phyloP scores from a whole-genome alignment of 2,113 vertebrate genomes.

The Zosterops pallidus region DNA sequence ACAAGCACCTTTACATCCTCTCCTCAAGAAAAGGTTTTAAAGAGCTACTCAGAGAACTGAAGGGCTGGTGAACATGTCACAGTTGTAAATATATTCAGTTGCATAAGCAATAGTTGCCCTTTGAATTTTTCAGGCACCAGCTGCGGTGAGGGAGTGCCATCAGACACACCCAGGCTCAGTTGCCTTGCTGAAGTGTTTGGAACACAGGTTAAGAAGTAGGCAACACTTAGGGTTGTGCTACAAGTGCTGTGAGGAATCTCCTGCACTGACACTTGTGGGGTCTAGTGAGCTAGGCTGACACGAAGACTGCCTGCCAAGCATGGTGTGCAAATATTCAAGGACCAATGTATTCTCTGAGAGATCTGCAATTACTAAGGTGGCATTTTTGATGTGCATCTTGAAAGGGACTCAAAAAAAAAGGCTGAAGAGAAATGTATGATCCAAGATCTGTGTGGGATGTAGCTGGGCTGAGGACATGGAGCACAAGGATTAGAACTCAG shows the following conservation, averaged over 20 bases:
- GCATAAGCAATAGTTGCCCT: not conserved
- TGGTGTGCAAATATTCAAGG: not conserved
- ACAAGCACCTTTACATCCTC: not conserved
- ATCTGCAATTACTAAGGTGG: not conserved
- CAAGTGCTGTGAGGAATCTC: not conserved
- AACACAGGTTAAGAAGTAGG: not conserved
- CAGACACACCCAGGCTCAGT: not conserved
- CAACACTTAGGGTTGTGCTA: accelerated
- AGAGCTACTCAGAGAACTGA: not conserved
- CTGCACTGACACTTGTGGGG: not conserved
- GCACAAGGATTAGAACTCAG: not conserved
- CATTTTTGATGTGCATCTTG: not conserved
- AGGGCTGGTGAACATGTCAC: not conserved
- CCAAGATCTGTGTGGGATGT: not conserved
- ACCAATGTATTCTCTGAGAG: not conserved
- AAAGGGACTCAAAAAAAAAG: not conserved
- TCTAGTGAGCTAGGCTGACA: not conserved
- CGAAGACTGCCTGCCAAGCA: not conserved
- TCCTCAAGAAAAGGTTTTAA: not conserved
- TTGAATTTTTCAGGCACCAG: not conserved
- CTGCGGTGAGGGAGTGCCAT: accelerated
- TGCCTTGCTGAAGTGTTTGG: not conserved
- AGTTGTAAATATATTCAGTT: not conserved
- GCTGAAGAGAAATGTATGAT: not conserved
- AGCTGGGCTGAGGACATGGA: not conserved